Evolutionary conservation across 2,113 vertebrate genomes (phyloP).

Genomic region (Struthio camelus): DNA sequence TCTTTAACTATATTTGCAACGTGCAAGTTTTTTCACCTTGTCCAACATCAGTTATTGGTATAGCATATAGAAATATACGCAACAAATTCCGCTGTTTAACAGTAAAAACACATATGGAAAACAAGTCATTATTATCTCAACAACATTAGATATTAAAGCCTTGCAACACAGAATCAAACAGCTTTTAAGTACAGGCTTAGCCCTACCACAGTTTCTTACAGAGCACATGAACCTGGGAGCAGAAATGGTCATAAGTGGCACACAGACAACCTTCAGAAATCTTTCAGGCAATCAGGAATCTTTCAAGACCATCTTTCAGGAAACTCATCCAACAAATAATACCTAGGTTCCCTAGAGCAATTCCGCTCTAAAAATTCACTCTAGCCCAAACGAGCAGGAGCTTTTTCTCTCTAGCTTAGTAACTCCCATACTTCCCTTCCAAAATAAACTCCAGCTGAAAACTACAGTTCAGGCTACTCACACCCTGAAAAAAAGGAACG

Average conservation of each 20-base stretch:
- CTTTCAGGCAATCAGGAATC: background rate
- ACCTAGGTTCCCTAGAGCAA: background rate
- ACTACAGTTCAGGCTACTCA: background rate
- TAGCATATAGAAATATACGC: background rate
- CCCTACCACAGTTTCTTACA: background rate
- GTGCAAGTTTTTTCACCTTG: background rate
- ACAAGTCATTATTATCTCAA: background rate
- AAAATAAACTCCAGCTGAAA: background rate
- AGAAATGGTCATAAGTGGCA: background rate
- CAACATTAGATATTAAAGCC: background rate
- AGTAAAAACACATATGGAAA: background rate
- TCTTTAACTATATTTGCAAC: background rate
- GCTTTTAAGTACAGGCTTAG: background rate
- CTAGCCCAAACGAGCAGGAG: background rate
- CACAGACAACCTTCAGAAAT: background rate
- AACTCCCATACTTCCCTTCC: background rate
- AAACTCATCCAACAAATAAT: background rate
- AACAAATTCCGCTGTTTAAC: background rate
- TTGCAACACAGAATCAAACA: background rate
- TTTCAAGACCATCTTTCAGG: background rate
- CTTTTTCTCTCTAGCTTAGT: fast-evolving
- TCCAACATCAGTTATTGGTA: background rate
- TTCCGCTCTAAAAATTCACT: background rate
- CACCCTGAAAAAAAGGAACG: background rate
- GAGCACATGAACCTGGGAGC: background rate